Evolutionary conservation across 2,113 vertebrate species (phyloP).

Genomic region (Zosterops japonicus): DNA sequence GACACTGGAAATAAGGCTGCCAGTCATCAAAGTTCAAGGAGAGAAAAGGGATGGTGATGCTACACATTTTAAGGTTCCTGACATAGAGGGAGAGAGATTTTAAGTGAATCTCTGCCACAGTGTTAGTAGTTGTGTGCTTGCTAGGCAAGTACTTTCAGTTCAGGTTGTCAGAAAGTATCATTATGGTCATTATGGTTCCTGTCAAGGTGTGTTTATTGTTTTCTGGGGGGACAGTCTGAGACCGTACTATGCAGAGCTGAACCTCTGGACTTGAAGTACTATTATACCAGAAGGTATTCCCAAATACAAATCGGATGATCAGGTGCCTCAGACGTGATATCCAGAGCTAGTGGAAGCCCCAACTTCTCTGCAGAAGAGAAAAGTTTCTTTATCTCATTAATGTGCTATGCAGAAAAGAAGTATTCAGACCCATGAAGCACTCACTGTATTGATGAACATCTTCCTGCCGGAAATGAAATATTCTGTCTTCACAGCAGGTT

Average conservation of each 20-base stretch:
- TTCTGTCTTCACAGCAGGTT: neutral
- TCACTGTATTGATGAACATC: neutral
- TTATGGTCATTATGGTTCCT: neutral
- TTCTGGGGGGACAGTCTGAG: neutral
- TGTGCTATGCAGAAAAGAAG: neutral
- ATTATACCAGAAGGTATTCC: neutral
- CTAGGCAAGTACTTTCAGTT: neutral
- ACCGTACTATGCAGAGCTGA: fast-evolving
- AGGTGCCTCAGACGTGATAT: neutral
- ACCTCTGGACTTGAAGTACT: neutral
- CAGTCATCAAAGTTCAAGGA: neutral
- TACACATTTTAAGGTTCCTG: neutral
- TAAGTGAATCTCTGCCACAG: neutral
- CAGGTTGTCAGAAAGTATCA: neutral
- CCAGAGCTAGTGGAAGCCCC: neutral
- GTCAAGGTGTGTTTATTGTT: neutral
- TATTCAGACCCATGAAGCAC: neutral
- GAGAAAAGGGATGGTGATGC: neutral
- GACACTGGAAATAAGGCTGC: neutral
- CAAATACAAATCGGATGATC: neutral
- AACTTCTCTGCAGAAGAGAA: neutral
- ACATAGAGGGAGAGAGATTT: fast-evolving
- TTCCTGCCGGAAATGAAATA: neutral
- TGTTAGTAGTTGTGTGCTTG: neutral
- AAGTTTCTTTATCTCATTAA: neutral